A percentile compares a stretch with the other conserved stretches of the same genome.
Evolutionary conservation across 2,113 vertebrate genomes (phyloP).

Genomic region (Corydoras maculifer): DNA sequence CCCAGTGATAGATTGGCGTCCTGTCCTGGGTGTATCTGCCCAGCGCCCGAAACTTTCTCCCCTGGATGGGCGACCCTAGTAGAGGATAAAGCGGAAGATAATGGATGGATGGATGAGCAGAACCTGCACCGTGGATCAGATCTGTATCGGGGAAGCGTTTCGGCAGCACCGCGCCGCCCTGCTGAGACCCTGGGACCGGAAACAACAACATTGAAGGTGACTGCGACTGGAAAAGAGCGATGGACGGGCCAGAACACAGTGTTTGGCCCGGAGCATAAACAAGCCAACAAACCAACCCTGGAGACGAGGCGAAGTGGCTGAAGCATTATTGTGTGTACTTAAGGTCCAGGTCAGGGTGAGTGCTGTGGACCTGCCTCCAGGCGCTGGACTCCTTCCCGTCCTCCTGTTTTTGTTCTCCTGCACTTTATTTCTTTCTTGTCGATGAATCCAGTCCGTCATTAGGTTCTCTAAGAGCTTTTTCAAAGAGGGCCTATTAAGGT

Average conservation of each 20-base stretch:
- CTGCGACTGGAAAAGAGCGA: background rate
- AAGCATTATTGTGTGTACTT: background rate
- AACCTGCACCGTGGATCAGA: no score
- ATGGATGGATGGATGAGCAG: no score
- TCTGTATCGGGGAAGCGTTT: no score
- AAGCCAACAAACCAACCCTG: background rate
- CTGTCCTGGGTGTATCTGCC: no score
- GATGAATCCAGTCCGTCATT: no score
- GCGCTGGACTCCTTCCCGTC: background rate
- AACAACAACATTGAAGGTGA: background rate
- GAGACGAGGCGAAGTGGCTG: background rate
- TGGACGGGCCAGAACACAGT: background rate
- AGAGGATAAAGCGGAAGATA: no score
- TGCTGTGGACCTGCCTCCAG: background rate
- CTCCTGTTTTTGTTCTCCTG: background rate
- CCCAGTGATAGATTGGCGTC: no score
- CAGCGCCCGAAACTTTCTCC: no score
- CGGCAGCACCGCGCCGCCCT: background rate
- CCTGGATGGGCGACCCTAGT: no score
- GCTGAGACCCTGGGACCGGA: background rate
- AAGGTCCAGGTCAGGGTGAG: background rate
- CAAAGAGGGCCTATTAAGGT: no score
- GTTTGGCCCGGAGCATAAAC: slow-evolving; percentile 27
- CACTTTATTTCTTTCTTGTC: background rate
- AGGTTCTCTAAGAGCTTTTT: no score